A percentile compares a stretch with the other conserved stretches of the same genome.
Conservation (phyloP, 2,888 invertebrate genomes). For the Sipha maydis region DNA sequence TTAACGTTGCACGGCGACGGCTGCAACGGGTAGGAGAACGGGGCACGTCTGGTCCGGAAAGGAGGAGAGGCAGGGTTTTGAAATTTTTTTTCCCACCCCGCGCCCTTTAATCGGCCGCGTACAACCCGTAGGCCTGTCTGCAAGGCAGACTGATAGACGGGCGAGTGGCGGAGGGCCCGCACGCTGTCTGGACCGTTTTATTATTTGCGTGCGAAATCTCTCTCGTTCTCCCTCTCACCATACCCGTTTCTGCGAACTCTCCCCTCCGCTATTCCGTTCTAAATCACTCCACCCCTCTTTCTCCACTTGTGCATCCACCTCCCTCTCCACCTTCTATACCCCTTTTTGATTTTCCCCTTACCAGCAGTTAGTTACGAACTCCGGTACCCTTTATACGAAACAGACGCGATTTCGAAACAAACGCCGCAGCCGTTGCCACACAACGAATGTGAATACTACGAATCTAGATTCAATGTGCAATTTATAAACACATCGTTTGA, state of each 20-base stretch:
- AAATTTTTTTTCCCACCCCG: not conserved
- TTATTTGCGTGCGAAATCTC: conserved; percentile 48
- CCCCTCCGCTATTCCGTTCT: not conserved
- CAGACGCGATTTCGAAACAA: conserved; percentile 26
- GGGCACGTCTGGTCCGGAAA: not conserved
- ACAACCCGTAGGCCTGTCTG: conserved; percentile 53
- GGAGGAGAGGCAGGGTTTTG: not conserved
- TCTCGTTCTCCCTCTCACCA: not conserved
- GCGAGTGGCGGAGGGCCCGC: conserved; percentile 37
- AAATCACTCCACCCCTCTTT: not conserved
- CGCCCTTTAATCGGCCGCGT: not conserved
- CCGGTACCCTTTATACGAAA: not conserved
- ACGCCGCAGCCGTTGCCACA: not conserved
- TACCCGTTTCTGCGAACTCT: not conserved
- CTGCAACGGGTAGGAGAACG: not conserved
- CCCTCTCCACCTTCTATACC: not conserved
- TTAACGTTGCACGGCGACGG: not conserved
- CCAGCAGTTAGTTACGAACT: not conserved
- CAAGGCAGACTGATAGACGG: conserved; percentile 35
- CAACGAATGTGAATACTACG: not conserved
- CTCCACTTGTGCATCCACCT: not conserved
- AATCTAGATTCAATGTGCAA: not conserved
- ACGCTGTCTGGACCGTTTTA: conserved; percentile 56
- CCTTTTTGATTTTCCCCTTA: not conserved
- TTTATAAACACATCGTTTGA: not conserved